Evolutionary conservation across 1,140 invertebrate species (phyloP).

Genomic region (Orius laevigatus): DNA sequence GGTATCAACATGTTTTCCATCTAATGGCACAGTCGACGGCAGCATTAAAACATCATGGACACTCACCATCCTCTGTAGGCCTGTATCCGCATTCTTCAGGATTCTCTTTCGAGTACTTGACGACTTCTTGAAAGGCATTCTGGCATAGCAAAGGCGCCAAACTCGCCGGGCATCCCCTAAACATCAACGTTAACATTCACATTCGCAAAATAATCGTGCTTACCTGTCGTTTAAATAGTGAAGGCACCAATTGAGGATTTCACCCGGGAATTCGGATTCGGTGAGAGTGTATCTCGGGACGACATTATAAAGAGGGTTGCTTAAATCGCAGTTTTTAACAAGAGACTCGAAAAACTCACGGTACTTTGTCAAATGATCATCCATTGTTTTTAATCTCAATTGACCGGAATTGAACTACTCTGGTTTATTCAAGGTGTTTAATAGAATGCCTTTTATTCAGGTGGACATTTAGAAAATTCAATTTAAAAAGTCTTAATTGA

Average conservation of each 20-base stretch:
- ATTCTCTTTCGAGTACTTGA: slow-evolving; percentile 38
- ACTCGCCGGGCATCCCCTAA: slow-evolving; percentile 46
- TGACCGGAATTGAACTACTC: too few species aligned
- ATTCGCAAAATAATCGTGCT: slow-evolving; percentile 24
- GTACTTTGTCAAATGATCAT: slow-evolving; percentile 46
- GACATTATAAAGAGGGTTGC: slow-evolving; percentile 57
- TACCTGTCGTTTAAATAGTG: slow-evolving; percentile 62
- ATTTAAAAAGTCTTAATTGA: too few species aligned
- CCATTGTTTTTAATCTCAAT: too few species aligned
- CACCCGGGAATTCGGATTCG: slow-evolving; percentile 50
- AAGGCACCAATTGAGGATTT: slow-evolving; percentile 56
- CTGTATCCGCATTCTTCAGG: slow-evolving; percentile 42
- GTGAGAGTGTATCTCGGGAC: slow-evolving; percentile 47
- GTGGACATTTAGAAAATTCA: too few species aligned
- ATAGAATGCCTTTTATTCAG: too few species aligned
- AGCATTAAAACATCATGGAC: too few species aligned
- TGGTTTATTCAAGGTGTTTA: too few species aligned
- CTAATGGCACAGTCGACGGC: too few species aligned
- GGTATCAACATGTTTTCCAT: too few species aligned
- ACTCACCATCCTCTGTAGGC: slow-evolving; percentile 36
- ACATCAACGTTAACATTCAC: slow-evolving; percentile 19
- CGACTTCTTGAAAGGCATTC: slow-evolving; percentile 45
- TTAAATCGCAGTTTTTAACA: slow-evolving; percentile 41
- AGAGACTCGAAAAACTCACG: slow-evolving; percentile 52
- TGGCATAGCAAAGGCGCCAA: slow-evolving; percentile 43